Evolutionary conservation across 2,797 vertebrate genomes (phyloP).

Genomic region (Tapera naevia): DNA sequence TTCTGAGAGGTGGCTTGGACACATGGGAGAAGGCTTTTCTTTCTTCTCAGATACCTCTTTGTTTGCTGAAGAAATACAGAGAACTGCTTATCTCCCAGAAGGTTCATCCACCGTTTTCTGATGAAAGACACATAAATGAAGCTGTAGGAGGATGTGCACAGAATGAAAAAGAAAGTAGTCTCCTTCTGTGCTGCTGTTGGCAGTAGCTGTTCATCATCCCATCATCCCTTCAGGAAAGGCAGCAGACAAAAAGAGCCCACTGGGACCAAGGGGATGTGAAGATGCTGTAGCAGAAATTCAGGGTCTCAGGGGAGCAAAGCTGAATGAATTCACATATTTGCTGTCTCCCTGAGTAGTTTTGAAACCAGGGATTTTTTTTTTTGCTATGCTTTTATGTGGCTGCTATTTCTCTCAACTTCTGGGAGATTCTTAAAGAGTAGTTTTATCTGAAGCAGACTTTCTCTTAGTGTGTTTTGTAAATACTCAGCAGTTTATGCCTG

Average conservation of each 20-base stretch:
- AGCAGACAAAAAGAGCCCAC: background rate
- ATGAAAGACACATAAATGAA: background rate
- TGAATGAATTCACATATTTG: background rate
- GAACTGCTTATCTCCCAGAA: background rate
- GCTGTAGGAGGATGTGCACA: background rate
- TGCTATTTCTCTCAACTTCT: background rate
- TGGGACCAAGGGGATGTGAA: background rate
- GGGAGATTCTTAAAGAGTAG: fast-evolving
- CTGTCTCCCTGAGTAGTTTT: background rate
- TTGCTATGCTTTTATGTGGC: fast-evolving
- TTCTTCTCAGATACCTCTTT: background rate
- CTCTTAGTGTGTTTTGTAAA: background rate
- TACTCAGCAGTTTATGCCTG: background rate
- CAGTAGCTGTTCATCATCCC: background rate
- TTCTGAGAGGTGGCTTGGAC: background rate
- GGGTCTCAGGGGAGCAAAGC: background rate
- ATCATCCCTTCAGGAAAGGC: background rate
- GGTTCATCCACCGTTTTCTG: background rate
- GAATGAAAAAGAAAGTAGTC: background rate
- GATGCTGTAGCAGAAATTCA: background rate
- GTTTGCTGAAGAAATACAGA: background rate
- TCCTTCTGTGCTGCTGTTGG: background rate
- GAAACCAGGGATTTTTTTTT: background rate
- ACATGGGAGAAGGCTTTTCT: background rate
- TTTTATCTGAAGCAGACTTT: background rate